Base-by-base conservation (phyloP, 2,888 invertebrate species). In the Drymonia ruficornis region DNA sequence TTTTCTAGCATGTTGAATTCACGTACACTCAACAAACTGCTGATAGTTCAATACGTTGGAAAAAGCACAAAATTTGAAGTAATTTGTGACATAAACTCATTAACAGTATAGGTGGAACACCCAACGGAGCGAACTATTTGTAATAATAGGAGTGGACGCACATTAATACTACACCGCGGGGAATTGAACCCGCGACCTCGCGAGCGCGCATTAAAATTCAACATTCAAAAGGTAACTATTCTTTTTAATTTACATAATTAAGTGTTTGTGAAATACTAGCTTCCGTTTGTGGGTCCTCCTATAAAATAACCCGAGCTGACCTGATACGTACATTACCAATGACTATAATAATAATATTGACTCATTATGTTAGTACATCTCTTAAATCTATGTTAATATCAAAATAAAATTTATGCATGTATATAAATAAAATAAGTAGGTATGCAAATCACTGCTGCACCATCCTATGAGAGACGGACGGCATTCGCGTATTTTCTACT, bases 161-260 rank as follows among this genome's bases (percentile, higher is more conserved):
- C n/a, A n/a, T 36, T 13, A 36, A 5, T n/a, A 36, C n/a, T 16
- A 19, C 16, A 2, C 19, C 43, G 13, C 18, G 19, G 19, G 43
- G 43, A 43, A 19, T 19, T 43, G 43, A 43, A 43, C 43, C 43
- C 19, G 43, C 19, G 43, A 43, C 43, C 43, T 43, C 43, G 19
- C 43, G 43, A 13, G 8, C 19, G 43, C 43, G 16, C 43, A 43
- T 43, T 43, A 43, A 43, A 19, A 43, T 43, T 43, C 43, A 43
- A 43, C 43, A 19, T 4, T 19, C 13, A 43, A 19, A 43, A 40
- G 16, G 11, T 3, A 40, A 11, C 40, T 40, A 40, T 40, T 40
- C 11, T 40, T 16, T n/a, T 16, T 40, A 16, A 8, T 40, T 16
- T 36, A 36, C 36, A 36, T 36, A 36, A 36, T 36, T n/a, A 4